Conservation (phyloP, 2,888 invertebrate species). For the Nasonovia ribisnigri region DNA sequence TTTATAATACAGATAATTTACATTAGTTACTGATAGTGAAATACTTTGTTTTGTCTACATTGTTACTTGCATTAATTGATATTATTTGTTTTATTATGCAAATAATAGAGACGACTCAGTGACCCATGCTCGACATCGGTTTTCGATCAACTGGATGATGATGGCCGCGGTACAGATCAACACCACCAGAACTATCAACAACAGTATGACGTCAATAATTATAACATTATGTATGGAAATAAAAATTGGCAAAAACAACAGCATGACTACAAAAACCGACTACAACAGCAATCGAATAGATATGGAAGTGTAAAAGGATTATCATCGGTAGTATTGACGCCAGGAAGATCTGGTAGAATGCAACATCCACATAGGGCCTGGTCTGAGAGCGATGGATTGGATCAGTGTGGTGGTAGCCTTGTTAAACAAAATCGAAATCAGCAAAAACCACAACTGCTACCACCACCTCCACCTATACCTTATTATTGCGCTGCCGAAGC, state of each 20-base stretch:
- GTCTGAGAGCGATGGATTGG: slow-evolving; percentile 46
- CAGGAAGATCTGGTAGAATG: neutral
- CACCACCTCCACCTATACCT: slow-evolving; percentile 33
- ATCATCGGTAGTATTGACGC: neutral
- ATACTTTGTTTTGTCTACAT: neutral
- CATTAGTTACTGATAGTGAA: neutral
- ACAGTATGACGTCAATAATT: neutral
- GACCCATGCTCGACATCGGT: slow-evolving; percentile 51
- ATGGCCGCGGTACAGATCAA: neutral
- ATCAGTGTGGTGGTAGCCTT: neutral
- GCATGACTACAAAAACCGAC: neutral
- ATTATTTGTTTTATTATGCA: neutral
- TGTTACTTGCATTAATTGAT: neutral
- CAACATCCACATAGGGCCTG: slow-evolving; percentile 42
- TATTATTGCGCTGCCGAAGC: slow-evolving; percentile 52
- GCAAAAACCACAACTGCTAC: neutral
- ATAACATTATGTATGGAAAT: neutral
- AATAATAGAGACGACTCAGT: slow-evolving; percentile 45
- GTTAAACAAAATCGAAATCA: neutral
- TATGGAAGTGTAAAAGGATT: neutral
- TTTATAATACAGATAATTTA: neutral
- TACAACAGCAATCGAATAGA: neutral
- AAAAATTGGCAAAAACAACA: neutral
- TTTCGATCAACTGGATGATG: neutral
- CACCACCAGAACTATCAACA: neutral